Conservation (phyloP, 2,888 invertebrate genomes). For the Drosophila kuntzei region DNA sequence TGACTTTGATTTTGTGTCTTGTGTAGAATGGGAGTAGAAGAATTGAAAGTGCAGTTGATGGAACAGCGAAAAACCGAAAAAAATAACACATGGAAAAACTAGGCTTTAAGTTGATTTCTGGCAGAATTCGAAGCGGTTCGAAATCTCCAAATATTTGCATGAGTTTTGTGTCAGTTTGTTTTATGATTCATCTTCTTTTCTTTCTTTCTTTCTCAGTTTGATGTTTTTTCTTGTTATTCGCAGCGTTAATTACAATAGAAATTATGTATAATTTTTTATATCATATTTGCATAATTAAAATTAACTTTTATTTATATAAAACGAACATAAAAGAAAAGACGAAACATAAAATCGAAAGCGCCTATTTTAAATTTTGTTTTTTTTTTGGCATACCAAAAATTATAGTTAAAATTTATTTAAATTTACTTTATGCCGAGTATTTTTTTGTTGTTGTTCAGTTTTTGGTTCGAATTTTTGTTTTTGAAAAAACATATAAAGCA, state of each 20-base stretch:
- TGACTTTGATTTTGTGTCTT: constrained; percentile 46
- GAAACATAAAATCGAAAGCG: constrained; percentile 42
- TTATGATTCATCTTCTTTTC: constrained; percentile 33
- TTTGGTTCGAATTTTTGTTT: constrained; percentile 70
- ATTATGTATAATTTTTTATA: constrained; percentile 59
- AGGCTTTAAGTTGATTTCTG: constrained; percentile 9
- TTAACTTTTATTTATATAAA: constrained; percentile 57
- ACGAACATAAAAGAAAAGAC: constrained; percentile 36
- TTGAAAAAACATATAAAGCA: constrained; percentile 69
- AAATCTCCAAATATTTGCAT: constrained; percentile 47
- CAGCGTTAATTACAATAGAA: constrained; percentile 77
- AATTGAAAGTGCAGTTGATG: constrained; percentile 47
- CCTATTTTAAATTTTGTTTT: constrained; percentile 42
- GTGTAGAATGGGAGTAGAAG: constrained; percentile 54
- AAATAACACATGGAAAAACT: constrained; percentile 32
- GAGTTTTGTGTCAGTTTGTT: constrained; percentile 49
- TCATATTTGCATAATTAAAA: constrained; percentile 63
- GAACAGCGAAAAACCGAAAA: constrained; percentile 35
- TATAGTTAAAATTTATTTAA: constrained; percentile 52
- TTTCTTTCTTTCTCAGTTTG: constrained; percentile 44
- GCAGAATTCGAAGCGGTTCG: constrained; percentile 15
- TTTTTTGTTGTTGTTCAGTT: constrained; percentile 50
- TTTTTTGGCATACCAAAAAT: constrained; percentile 45
- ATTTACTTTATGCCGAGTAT: constrained; percentile 34
- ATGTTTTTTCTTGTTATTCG: constrained; percentile 55